Evolutionary conservation across 2,888 invertebrate genomes (phyloP).

Genomic region (Eupithecia subumbrata): DNA sequence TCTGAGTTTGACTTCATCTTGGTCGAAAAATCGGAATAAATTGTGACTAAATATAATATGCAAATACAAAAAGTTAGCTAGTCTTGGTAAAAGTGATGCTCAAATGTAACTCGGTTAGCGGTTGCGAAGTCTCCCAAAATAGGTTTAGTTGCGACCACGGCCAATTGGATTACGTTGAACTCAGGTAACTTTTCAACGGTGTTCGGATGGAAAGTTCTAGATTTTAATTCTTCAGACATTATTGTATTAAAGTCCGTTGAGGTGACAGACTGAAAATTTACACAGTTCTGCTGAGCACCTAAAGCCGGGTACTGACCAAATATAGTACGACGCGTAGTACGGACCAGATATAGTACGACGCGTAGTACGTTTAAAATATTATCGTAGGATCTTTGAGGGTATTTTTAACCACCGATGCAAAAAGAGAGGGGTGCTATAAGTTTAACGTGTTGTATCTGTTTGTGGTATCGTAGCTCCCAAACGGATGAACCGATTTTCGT

Average conservation of each 20-base stretch:
- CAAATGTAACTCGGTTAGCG: slow-evolving; percentile 69
- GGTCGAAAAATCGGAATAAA: slow-evolving; percentile 39
- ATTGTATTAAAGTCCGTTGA: slow-evolving; percentile 32
- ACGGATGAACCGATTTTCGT: no score
- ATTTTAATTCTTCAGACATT: slow-evolving; percentile 49
- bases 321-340: no score
- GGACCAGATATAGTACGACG: no score
- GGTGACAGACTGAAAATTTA: slow-evolving; percentile 13
- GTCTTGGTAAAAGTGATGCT: slow-evolving; percentile 63
- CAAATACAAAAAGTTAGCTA: slow-evolving; percentile 67
- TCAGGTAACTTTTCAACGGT: slow-evolving; percentile 74
- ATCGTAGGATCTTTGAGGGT: neutral
- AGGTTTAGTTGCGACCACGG: slow-evolving; percentile 73
- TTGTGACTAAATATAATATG: slow-evolving; percentile 56
- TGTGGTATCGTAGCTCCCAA: no score
- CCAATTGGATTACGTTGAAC: slow-evolving; percentile 76
- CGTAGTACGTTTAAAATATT: no score
- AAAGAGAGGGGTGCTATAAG: no score
- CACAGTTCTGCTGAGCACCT: neutral
- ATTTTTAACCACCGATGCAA: no score
- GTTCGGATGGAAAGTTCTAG: slow-evolving; percentile 65
- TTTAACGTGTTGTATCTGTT: no score
- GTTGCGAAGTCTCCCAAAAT: slow-evolving; percentile 74
- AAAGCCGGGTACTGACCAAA: neutral
- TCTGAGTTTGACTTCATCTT: slow-evolving; percentile 20